Evolutionary conservation across 2,113 vertebrate species (phyloP).

Genomic region (Pyxicephalus adspersus): DNA sequence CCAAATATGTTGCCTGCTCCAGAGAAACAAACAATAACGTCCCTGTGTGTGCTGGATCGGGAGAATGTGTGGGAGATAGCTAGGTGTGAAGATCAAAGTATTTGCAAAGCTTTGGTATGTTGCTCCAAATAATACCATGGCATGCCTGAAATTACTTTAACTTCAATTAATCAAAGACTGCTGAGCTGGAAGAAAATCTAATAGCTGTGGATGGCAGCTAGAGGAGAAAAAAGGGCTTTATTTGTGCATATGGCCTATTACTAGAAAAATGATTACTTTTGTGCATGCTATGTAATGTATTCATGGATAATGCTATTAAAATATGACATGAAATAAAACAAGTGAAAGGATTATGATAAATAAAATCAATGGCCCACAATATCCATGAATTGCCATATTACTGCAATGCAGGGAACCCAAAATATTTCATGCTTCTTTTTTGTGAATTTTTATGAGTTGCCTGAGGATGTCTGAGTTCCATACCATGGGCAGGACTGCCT

Average conservation of each 20-base stretch:
- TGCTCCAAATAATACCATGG: slow-evolving; percentile 6
- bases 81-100: slow-evolving; percentile 44
- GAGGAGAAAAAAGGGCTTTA: background rate
- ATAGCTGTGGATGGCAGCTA: background rate
- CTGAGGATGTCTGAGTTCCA: no score
- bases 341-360: background rate
- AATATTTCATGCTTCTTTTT: no score
- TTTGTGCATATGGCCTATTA: background rate
- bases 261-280: background rate
- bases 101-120: slow-evolving; percentile 20
- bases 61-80: background rate
- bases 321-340: background rate
- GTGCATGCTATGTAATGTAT: background rate
- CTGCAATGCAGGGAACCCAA: no score
- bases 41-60: background rate
- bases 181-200: background rate
- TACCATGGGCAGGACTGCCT: no score
- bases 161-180: slow-evolving; percentile 5
- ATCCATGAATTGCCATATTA: no score
- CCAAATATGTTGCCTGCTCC: slow-evolving; percentile 1
- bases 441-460: no score
- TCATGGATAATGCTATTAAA: background rate
- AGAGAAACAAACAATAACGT: slow-evolving; percentile 15
- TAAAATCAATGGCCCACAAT: no score
- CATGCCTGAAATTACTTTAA: slow-evolving; percentile 11